Percentiles rank a stretch among this genome's conserved stretches.
phyloP scores from a whole-genome alignment of 23 tunicate species.

The Halocynthia roretzi region DNA sequence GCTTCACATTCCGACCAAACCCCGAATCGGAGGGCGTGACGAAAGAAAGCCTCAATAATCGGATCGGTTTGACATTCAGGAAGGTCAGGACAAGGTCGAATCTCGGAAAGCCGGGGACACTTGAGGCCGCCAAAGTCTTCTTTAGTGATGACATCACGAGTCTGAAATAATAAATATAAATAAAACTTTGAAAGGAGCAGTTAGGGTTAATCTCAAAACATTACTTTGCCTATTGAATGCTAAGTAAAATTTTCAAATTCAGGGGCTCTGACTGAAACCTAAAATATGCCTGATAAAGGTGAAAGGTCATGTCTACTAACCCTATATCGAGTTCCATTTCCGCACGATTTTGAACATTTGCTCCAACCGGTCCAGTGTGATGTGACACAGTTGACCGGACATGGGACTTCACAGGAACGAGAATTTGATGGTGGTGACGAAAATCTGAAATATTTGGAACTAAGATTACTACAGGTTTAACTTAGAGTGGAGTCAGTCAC shows the following conservation, averaged over 20 bases:
- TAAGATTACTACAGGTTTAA: not conserved
- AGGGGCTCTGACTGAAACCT: not conserved
- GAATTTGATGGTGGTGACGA: not conserved
- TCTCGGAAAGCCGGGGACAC: slow-evolving; percentile 26
- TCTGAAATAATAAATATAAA: slow-evolving; percentile 21
- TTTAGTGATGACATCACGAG: slow-evolving; percentile 14
- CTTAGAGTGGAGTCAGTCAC: no score
- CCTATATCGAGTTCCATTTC: slow-evolving; percentile 65
- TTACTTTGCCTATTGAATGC: not conserved
- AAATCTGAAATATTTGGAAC: slow-evolving; percentile 18
- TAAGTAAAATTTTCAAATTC: not conserved
- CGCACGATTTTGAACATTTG: slow-evolving; percentile 43
- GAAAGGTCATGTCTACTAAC: slow-evolving; percentile 17
- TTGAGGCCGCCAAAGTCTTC: slow-evolving; percentile 34
- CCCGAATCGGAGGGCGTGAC: slow-evolving; percentile 28
- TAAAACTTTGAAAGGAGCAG: not conserved
- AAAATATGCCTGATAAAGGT: not conserved
- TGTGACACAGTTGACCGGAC: slow-evolving; percentile 70
- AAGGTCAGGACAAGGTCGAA: slow-evolving; percentile 18
- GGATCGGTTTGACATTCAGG: slow-evolving; percentile 3
- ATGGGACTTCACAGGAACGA: slow-evolving; percentile 42
- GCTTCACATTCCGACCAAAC: slow-evolving; percentile 37
- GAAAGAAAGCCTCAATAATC: not conserved
- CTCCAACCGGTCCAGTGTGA: slow-evolving; percentile 58
- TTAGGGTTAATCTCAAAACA: not conserved